Evolutionary conservation across 2,888 invertebrate species (phyloP).

Genomic region (Drosophila maculinotata): DNA sequence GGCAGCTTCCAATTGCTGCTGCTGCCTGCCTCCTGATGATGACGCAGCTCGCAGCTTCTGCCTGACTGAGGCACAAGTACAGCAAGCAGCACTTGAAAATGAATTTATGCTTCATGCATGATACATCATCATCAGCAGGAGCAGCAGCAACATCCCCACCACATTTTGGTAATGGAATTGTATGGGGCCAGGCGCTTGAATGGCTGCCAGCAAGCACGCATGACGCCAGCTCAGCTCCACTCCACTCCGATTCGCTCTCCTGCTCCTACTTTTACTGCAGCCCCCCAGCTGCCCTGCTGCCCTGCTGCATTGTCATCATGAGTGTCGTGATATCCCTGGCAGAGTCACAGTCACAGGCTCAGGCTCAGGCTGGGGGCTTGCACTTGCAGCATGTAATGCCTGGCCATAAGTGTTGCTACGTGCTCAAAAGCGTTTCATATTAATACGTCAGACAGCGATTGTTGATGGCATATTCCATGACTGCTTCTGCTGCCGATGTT

Average conservation of each 20-base stretch:
- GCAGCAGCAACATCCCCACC: conserved; percentile 44
- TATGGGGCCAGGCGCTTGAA: conserved; percentile 62
- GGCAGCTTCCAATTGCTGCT: conserved; percentile 35
- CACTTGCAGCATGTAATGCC: conserved; percentile 76
- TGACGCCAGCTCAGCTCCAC: conserved; percentile 41
- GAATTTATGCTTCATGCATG: conserved; percentile 82
- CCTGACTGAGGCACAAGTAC: conserved; percentile 61
- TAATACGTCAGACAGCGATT: conserved; percentile 75
- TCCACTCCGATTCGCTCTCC: conserved; percentile 3
- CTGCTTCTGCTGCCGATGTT: conserved; percentile 50
- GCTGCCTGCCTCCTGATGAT: conserved; percentile 43
- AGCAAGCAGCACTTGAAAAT: conserved; percentile 74
- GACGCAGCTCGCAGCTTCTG: conserved; percentile 48
- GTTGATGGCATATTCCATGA: conserved; percentile 65
- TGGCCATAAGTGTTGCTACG: conserved; percentile 82
- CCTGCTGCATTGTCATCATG: conserved; percentile 61
- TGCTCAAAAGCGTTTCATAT: conserved; percentile 83
- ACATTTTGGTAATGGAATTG: conserved; percentile 79
- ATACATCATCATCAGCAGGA: conserved; percentile 72
- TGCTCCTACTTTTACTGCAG: too few species aligned
- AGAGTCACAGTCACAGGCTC: conserved; percentile 41
- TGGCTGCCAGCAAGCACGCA: conserved; percentile 71
- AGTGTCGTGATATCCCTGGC: conserved; percentile 72
- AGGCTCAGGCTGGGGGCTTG: conserved; percentile 25
- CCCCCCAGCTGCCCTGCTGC: conserved; percentile 23